Evolutionary conservation across 2,113 vertebrate genomes (phyloP), one percentile per base, ranked within the genome.

Genomic region (Climacteris rufus): DNA sequence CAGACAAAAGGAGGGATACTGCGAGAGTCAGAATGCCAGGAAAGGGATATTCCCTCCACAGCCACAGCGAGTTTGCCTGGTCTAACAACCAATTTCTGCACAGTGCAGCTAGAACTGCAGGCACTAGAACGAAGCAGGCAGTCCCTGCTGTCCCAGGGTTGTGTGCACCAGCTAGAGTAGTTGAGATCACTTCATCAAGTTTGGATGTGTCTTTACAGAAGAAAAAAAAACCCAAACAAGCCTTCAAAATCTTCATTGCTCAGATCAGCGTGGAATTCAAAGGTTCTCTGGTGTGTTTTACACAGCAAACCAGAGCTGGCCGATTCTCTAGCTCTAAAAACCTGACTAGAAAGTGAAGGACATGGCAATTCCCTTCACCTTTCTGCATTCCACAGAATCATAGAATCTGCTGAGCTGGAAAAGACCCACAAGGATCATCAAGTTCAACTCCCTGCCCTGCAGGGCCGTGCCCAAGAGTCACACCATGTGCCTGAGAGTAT

Each of bases 1-100:
- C 59, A 76, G 92, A 90, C 94, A 96, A 92, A 89, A 91, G 81
- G 79, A 83, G 31, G 94, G 87, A 97, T 88, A 82, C 83, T 95
- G 97, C 72, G 2, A 96, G 84, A 97, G 96, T 66, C 77, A 87
- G 91, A 96, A 79, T 75, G 93, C 89, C 91, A 93, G 83, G 61
- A 95, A 69, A 96, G 85, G 60, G 96, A 90, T 70, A 92, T 82
- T 87, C 52, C 60, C 84, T 91, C 75, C 50, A 52, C 65, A 89
- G 95, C 49, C 20, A 33, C 8, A 63, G 85, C 72, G 89, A 92
- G 72, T 39, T 78, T 53, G 74, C 42, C 69, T 72, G 33, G 22
- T 44, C 65, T 66, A 69, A 30, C 71, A 60, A 82, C 83, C 47
- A 44, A 42, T 11, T 77, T 83, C 31, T 80, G 54, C n/a, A 15